A percentile compares a stretch with the other conserved stretches of the same genome.
These are phyloP conservation scores for Drosophila borborema DNA, from an alignment of 2,888 invertebrate species.

Conservation along the genomic window DNA sequence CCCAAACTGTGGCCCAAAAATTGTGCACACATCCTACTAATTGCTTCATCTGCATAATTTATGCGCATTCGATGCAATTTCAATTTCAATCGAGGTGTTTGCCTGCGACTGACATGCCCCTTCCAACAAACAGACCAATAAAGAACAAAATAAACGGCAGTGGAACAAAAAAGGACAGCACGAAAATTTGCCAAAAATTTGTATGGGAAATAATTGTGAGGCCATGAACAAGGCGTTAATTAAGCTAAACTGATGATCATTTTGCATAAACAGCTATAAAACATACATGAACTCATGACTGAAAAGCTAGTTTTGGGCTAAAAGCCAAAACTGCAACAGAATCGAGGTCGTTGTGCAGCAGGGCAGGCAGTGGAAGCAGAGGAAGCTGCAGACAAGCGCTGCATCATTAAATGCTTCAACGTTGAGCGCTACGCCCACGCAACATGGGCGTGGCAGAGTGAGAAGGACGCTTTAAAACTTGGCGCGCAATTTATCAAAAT, in stretches of 20 bases:
- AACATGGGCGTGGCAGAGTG: slow-evolving; percentile 12
- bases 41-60: slow-evolving; percentile 80
- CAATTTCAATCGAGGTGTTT: slow-evolving; percentile 70
- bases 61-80: slow-evolving; percentile 65
- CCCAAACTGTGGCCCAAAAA: slow-evolving; percentile 26
- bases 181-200: slow-evolving; percentile 45
- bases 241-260: slow-evolving; percentile 62
- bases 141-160: neutral
- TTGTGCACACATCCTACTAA: slow-evolving; percentile 53
- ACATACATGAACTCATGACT: slow-evolving; percentile 31
- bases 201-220: slow-evolving; percentile 45
- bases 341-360: slow-evolving; percentile 34
- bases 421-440: slow-evolving; percentile 56
- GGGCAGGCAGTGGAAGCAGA: neutral
- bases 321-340: slow-evolving; percentile 23
- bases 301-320: slow-evolving; percentile 14
- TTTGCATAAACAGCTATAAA: slow-evolving; percentile 65
- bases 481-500: slow-evolving; percentile 74
- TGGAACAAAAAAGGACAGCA: neutral
- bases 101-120: slow-evolving; percentile 28
- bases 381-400: neutral
- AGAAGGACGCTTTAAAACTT: slow-evolving; percentile 27
- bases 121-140: neutral
- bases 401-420: slow-evolving; percentile 45
- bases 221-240: slow-evolving; percentile 54